A percentile compares a stretch with the other conserved stretches of the same genome.
Conservation (phyloP, 2,888 invertebrate species). For the Vesta saturnalis region DNA sequence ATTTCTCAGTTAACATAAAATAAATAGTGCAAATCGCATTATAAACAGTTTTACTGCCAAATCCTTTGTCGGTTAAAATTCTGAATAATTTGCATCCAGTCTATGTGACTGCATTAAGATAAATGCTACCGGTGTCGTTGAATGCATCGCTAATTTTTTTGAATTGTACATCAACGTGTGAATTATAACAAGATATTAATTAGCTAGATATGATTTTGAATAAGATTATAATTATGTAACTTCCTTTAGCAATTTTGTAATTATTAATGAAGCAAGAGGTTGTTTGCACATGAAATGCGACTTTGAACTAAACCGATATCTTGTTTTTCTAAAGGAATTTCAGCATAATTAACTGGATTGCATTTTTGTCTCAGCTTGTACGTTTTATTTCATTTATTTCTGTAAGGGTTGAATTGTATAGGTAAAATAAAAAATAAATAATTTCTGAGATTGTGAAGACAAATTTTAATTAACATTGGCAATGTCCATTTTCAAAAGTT, state of each 20-base stretch:
- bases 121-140: neutral
- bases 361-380: too few relatives aligned
- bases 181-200: neutral
- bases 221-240: neutral
- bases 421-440: neutral
- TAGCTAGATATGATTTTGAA: neutral
- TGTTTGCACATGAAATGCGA: too few relatives aligned
- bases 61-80: slow-evolving; percentile 1
- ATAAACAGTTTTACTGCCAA: too few relatives aligned
- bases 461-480: slow-evolving; percentile 1
- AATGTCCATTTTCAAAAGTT: neutral
- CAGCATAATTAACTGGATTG: too few relatives aligned
- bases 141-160: neutral
- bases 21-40: neutral
- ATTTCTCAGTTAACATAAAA: neutral
- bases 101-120: neutral
- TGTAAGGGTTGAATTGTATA: neutral
- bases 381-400: too few relatives aligned
- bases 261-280: neutral
- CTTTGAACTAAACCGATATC: too few relatives aligned
- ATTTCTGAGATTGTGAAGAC: too few relatives aligned
- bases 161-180: slow-evolving; percentile 8
- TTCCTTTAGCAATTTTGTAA: neutral
- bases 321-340: too few relatives aligned
- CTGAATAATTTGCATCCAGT: neutral